Evolutionary conservation across 1,140 invertebrate species (phyloP), one percentile per base, ranked within the genome.

Genomic region (Conus ventricosus): DNA sequence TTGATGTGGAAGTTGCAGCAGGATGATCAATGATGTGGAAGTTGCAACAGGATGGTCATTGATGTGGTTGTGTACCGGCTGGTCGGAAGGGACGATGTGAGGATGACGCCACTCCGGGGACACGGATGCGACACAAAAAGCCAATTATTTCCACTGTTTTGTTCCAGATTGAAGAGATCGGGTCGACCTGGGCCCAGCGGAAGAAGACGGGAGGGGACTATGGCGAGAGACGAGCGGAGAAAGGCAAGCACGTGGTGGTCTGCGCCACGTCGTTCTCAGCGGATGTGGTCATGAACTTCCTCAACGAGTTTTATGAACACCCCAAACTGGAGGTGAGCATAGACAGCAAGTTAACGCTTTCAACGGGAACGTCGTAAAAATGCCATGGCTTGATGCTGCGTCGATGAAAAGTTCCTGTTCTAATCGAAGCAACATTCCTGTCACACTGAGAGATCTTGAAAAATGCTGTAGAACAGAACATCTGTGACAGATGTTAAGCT

Each of bases 261-360:
- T 99, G 98, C 94, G 98, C 97, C 82, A 99, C 98, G 25, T 98
- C 98, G 0, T 96, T 99, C 5, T 97, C 99, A 91, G 97, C 98
- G 0, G 98, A 99, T 94, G 98, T 98, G 89, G 98, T 99, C 90
- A 99, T 99, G 97, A 98, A 99, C 95, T 99, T 99, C 95, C 96
- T 99, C 71, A 99, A 99, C 95, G 99, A 99, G 96, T 99, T 99
- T 95, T 99, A 99, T 94, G 98, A 98, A 23, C 98, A 99, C 96
- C 98, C 98, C 0, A 95, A 99, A 84, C 96, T 99, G 75, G 97
- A 97, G 96, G 97, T 97, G 39, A 3, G 39, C 3, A 39, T 39
- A 39, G 39, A 39, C 39, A 39, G 39, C 3, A 39, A 39, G 39
- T 39, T 39, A 39, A 39, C 39, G 0, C 39, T 39, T 39, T 39